Evolutionary conservation across 1,140 invertebrate genomes (phyloP).

Genomic region (Littorina saxatilis): DNA sequence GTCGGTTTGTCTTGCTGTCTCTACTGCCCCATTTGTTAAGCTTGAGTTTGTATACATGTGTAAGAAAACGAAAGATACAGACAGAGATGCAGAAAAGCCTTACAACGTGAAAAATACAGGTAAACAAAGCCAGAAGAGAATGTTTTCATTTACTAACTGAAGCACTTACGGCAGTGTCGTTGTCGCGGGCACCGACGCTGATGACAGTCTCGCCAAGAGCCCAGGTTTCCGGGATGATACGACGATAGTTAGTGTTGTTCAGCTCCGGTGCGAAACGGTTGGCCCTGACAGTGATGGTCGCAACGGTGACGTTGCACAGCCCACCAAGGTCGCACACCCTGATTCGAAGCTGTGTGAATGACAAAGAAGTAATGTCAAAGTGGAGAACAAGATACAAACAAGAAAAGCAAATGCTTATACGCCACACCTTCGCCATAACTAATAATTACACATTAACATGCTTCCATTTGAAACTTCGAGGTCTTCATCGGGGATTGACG

Average conservation of each 20-base stretch:
- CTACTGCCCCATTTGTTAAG: too few species aligned
- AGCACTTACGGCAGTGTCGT: slow-evolving; percentile 48
- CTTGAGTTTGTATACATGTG: too few species aligned
- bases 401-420: too few species aligned
- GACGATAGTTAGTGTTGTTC: slow-evolving; percentile 34
- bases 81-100: too few species aligned
- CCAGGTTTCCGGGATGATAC: slow-evolving; percentile 79
- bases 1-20: too few species aligned
- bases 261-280: slow-evolving; percentile 58
- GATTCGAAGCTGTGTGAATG: slow-evolving; percentile 56
- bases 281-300: slow-evolving; percentile 85
- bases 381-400: too few species aligned
- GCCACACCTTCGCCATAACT: too few species aligned
- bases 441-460: too few species aligned
- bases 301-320: slow-evolving; percentile 88
- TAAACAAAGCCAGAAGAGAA: too few species aligned
- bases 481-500: too few species aligned
- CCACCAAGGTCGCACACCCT: slow-evolving; percentile 86
- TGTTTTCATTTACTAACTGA: neutral
- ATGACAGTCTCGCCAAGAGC: slow-evolving; percentile 71
- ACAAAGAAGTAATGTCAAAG: neutral
- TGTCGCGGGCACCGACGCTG: slow-evolving; percentile 80
- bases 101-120: neutral
- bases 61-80: too few species aligned
- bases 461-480: too few species aligned